Evolutionary conservation across 2,888 invertebrate species (phyloP), one percentile per base, ranked within the genome.

Genomic region (Drosophila robusta): DNA sequence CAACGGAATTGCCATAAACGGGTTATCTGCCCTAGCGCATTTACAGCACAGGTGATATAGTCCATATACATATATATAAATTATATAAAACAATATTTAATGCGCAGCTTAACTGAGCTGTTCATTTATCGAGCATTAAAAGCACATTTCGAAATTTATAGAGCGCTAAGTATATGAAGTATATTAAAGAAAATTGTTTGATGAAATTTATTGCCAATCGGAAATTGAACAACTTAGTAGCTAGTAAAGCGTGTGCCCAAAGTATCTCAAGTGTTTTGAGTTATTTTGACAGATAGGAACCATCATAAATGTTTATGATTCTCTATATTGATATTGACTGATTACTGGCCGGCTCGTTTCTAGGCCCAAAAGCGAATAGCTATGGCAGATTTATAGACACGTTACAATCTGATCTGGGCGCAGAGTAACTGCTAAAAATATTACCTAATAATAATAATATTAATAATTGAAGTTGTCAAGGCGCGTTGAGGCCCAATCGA

Each of bases 391-490:
- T 75, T 71, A 77, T 67, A 50, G 29, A 55, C 41, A 44, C 24
- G 22, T 34, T 34, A 38, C 49, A 64, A 63, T 47, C 42, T 63
- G 51, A 47, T 51, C 38, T 34, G 51, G 50, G n/a, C n/a, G 9
- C 22, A 7, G 9, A 34, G 11, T 3, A 12, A 7, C 16, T 26
- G 14, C n/a, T 14, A n/a, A 32, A 34, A n/a, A n/a, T 42, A 42
- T 14, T 38, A 22, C 12, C 8, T 16, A 56, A 52, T 51, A 55
- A 61, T 51, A 67, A 24, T 55, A 63, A 26, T 44, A 55, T 44
- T 47, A 46, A 29, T 34, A 57, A 50, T 64, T 54, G 32, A 54
- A 55, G 63, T 75, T 75, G 68, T 50, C 73, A 77, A 68, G 72
- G 42, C 44, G n/a, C 39, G n/a, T 45, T 32, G 26, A 11, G 29